Conservation (phyloP, 2,797 vertebrate genomes). For the Artibeus jamaicensis region DNA sequence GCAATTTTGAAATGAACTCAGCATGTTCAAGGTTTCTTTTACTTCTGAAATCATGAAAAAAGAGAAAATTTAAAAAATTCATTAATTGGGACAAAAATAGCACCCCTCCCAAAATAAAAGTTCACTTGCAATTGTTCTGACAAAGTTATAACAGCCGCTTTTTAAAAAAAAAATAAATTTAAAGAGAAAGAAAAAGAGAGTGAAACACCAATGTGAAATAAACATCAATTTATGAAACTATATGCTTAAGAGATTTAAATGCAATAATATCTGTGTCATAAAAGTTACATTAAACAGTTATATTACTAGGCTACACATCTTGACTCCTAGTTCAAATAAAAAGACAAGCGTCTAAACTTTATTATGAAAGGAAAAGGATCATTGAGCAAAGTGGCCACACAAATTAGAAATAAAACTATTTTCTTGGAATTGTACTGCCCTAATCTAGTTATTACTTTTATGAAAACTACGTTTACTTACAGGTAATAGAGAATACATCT, state of each 20-base stretch:
- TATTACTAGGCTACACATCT: not conserved
- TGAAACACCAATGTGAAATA: not conserved
- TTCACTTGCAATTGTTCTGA: not conserved
- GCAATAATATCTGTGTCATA: not conserved
- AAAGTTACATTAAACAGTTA: not conserved
- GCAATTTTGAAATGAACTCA: not conserved
- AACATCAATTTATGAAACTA: not conserved
- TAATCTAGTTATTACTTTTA: constrained; percentile 11
- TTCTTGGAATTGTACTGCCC: not conserved
- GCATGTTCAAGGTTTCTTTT: not conserved
- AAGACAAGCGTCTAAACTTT: not conserved
- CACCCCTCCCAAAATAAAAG: not conserved
- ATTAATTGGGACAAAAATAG: not conserved
- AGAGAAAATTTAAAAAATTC: not conserved
- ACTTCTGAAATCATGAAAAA: not conserved
- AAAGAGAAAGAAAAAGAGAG: not conserved
- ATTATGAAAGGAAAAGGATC: not conserved
- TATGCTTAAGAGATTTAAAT: not conserved
- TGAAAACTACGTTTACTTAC: not conserved
- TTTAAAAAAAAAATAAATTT: not conserved
- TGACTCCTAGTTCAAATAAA: not conserved
- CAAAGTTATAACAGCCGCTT: not conserved
- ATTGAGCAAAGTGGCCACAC: not conserved
- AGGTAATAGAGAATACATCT: not conserved
- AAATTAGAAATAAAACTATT: not conserved